Evolutionary conservation across 2,888 invertebrate species (phyloP).

Genomic region (Eristalinus sepulchralis): DNA sequence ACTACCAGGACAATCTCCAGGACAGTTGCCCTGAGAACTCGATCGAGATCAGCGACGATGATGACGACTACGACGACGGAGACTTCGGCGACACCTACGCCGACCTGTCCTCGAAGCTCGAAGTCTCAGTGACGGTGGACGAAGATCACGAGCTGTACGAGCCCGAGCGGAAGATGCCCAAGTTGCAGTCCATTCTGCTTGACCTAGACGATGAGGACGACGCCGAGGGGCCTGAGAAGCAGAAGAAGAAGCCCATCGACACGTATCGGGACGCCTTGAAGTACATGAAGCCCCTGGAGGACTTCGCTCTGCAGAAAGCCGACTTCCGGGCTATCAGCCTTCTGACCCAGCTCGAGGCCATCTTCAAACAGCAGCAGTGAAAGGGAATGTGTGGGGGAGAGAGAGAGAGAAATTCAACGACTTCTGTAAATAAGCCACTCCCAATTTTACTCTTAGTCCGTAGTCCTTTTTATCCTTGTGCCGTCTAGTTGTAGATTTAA

Average conservation of each 20-base stretch:
- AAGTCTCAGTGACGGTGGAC: slow-evolving; percentile 63
- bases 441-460: not conserved
- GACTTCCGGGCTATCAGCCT: slow-evolving; percentile 79
- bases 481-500: slow-evolving; percentile 36
- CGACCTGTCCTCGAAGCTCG: slow-evolving; percentile 54
- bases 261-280: slow-evolving; percentile 77
- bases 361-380: slow-evolving; percentile 59
- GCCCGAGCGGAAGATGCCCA: slow-evolving; percentile 43
- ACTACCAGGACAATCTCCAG: not conserved
- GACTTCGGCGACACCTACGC: slow-evolving; percentile 61
- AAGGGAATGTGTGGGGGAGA: not conserved
- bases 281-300: slow-evolving; percentile 78
- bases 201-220: slow-evolving; percentile 52
- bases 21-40: slow-evolving; percentile 23
- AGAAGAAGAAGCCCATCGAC: slow-evolving; percentile 63
- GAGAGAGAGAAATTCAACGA: not conserved
- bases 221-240: not conserved
- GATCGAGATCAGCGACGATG: slow-evolving; percentile 65
- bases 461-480: slow-evolving; percentile 1
- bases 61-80: slow-evolving; percentile 76
- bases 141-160: slow-evolving; percentile 43
- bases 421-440: slow-evolving; percentile 26
- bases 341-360: slow-evolving; percentile 77
- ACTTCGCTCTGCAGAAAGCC: slow-evolving; percentile 78
- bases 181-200: slow-evolving; percentile 50